These are phyloP conservation scores for Zaprionus vittiger DNA, from an alignment of 1,140 invertebrate species.

Conservation along the genomic window DNA sequence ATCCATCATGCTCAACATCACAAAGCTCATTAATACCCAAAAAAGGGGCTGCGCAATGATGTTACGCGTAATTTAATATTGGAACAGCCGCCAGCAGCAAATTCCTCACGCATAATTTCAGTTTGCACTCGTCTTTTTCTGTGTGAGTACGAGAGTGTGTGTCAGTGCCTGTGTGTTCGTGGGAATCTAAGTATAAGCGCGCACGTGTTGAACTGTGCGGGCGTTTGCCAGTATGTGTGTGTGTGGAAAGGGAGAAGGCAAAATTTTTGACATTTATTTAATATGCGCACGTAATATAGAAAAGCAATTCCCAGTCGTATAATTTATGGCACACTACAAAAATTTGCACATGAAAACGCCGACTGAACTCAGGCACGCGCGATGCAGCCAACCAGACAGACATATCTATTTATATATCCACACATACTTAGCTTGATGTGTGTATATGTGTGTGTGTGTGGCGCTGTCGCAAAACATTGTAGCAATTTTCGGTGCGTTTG, in stretches of 20 bases:
- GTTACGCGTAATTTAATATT: conserved; percentile 82
- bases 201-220: not conserved
- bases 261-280: conserved; percentile 83
- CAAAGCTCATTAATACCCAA: conserved; percentile 78
- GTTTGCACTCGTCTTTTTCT: conserved; percentile 44
- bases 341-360: conserved; percentile 79
- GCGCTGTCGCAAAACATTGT: conserved; percentile 73
- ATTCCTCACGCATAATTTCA: conserved; percentile 65
- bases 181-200: conserved; percentile 8
- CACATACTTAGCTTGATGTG: conserved; percentile 25
- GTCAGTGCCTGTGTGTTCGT: conserved; percentile 14
- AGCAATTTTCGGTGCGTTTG: conserved; percentile 79
- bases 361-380: conserved; percentile 22
- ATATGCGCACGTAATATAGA: conserved; percentile 83
- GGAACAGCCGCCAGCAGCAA: conserved; percentile 53
- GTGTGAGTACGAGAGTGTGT: conserved; percentile 19
- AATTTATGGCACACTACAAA: conserved; percentile 82
- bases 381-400: conserved; percentile 12
- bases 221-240: not conserved
- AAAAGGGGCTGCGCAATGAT: conserved; percentile 72
- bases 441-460: conserved; percentile 9
- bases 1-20: conserved; percentile 68
- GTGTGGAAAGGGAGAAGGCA: conserved; percentile 39
- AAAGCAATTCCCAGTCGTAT: conserved; percentile 82
- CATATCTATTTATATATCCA: conserved; percentile 26